These are phyloP conservation scores for Micromys minutus DNA, from an alignment of 2,113 vertebrate species.

Conservation along the genomic window DNA sequence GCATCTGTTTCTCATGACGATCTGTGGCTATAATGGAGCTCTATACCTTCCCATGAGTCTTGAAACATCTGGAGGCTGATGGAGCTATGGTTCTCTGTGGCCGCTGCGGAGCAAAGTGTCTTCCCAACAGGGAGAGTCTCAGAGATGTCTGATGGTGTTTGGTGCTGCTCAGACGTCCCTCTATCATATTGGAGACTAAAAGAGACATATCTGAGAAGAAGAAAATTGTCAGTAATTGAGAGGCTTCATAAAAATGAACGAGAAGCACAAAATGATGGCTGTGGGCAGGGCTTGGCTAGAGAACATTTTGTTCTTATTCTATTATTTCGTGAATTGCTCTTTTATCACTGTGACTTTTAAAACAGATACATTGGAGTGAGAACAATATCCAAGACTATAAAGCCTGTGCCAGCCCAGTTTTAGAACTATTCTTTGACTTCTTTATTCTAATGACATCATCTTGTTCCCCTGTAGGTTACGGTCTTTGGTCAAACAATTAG, in stretches of 20 bases:
- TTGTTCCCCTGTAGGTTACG: slow-evolving; percentile 89
- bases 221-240: slow-evolving; percentile 14
- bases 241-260: not conserved
- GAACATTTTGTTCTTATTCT: slow-evolving; percentile 27
- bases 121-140: not conserved
- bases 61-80: not conserved
- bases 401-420: not conserved
- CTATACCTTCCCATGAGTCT: not conserved
- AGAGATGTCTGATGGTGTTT: not conserved
- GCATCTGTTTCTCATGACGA: not conserved
- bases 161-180: not conserved
- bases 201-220: not conserved
- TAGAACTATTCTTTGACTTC: slow-evolving; percentile 4
- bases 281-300: not conserved
- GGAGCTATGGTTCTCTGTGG: not conserved
- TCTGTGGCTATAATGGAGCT: not conserved
- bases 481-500: slow-evolving; percentile 97
- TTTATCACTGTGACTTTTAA: slow-evolving; percentile 7
- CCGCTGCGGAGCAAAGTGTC: not conserved
- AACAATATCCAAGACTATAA: not conserved
- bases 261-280: not conserved
- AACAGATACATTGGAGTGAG: not conserved
- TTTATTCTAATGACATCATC: slow-evolving; percentile 65
- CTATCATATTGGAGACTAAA: not conserved
- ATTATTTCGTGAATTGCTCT: not conserved